Base-by-base conservation (phyloP, 2,888 invertebrate species). In the Cheilosia variabilis region DNA sequence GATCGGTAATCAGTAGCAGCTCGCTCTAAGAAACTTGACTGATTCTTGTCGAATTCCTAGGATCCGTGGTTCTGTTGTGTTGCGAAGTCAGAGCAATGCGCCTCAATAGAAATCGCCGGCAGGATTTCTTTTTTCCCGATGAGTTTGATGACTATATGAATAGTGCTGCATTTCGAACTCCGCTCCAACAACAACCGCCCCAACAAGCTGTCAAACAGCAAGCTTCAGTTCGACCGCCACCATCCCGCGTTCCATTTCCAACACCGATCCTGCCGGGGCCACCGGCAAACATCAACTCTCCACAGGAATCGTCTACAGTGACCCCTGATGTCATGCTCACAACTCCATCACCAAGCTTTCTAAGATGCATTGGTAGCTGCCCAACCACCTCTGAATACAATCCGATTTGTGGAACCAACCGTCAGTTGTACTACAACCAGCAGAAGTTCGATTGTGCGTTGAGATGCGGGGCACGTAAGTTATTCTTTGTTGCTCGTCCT, bases 361-460 rank as follows among this genome's bases (percentile, higher is more conserved):
- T 91, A 0, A 68, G 87, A 2, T 92, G 92, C 76, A 89, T 90
- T 41, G 88, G 87, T 13, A 87, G 86, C n/a, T 92, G 92, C 65
- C 90, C 89, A 4, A 90, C 92, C 0, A 92, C 92, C 0, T 77
- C 91, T 0, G 90, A 92, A 77, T 92, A 92, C 43, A 92, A 90
- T 89, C 92, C 92, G 1, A 89, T 92, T 63, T 92, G 92, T 82
- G 92, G 90, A 15, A 90, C 89, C 53, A 90, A 92, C 82, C 88
- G 88, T 31, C 88, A 90, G 41, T 57, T 89, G 41, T 92, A 92
- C 76, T 83, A 87, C 22, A 92, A 92, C 77, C 89, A 90, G 60
- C 90, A 91, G 68, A 91, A 91, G 63, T 91, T 91, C 37, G 88
- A 89, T 55, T 92, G 92, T 63, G 91, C 92, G 0, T 88, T 88